Evolutionary conservation across 2,113 vertebrate species (phyloP).

Genomic region (Lontra canadensis): DNA sequence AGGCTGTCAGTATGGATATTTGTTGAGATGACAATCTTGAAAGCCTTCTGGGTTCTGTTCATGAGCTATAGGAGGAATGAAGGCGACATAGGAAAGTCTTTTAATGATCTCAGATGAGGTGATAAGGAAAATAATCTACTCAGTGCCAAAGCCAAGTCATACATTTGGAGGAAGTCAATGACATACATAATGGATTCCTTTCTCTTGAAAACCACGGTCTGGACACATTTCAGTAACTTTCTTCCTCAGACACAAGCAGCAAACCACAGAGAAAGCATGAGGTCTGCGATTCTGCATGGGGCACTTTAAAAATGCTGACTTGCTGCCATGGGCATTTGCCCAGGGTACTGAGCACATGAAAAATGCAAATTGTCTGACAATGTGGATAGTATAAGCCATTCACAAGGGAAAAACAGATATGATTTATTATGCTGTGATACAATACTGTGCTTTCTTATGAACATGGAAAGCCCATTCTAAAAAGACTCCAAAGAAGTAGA

Average conservation of each 20-base stretch:
- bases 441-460: neutral
- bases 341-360: neutral
- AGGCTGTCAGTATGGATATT: neutral
- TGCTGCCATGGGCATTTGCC: neutral
- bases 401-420: neutral
- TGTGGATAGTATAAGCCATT: neutral
- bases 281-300: neutral
- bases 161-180: slow-evolving; percentile 28
- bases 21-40: neutral
- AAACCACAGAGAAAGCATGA: slow-evolving; percentile 50
- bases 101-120: slow-evolving; percentile 50
- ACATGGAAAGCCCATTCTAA: neutral
- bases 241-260: slow-evolving; percentile 37
- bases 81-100: slow-evolving; percentile 19
- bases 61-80: neutral
- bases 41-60: neutral
- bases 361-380: neutral
- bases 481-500: neutral
- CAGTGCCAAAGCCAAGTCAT: slow-evolving; percentile 19
- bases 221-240: slow-evolving; percentile 43
- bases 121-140: slow-evolving; percentile 62
- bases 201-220: slow-evolving; percentile 44
- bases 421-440: neutral
- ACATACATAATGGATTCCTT: slow-evolving; percentile 48
- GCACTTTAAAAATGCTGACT: slow-evolving; percentile 40